These are phyloP conservation scores for Hirundo rustica DNA, from an alignment of 2,797 vertebrate species.

Conservation along the genomic window DNA sequence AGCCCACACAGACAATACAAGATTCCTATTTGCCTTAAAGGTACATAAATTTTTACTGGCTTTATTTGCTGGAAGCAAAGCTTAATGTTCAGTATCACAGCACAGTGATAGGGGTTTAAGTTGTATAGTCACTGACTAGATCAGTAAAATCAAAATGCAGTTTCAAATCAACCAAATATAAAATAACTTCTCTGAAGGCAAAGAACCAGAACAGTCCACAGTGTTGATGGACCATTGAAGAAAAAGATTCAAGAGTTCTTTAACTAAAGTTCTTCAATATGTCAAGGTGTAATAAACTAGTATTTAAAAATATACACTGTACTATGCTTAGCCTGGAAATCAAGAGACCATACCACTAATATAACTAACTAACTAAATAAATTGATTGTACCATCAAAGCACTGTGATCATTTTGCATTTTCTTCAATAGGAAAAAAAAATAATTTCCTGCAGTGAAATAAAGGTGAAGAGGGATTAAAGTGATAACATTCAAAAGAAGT, in stretches of 20 bases:
- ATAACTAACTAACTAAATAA: neutral
- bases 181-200: constrained; percentile 56
- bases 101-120: constrained; percentile 2
- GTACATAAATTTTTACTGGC: constrained; percentile 58
- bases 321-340: neutral
- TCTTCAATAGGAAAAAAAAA: neutral
- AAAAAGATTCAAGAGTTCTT: constrained; percentile 41
- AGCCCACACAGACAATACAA: neutral
- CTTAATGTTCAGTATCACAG: constrained; percentile 2
- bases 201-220: constrained; percentile 42
- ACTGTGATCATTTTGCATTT: neutral
- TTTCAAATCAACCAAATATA: constrained; percentile 46
- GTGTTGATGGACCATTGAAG: neutral
- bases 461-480: constrained; percentile 17
- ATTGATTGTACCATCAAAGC: neutral
- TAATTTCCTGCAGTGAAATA: neutral
- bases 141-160: constrained; percentile 53
- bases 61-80: constrained; percentile 44
- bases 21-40: constrained; percentile 46
- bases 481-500: neutral
- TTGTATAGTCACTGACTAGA: neutral
- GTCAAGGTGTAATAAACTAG: neutral
- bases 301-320: constrained; percentile 17
- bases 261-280: neutral
- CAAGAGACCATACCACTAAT: neutral